Conservation (phyloP, 2,888 invertebrate genomes). For the Athalia cordata region DNA sequence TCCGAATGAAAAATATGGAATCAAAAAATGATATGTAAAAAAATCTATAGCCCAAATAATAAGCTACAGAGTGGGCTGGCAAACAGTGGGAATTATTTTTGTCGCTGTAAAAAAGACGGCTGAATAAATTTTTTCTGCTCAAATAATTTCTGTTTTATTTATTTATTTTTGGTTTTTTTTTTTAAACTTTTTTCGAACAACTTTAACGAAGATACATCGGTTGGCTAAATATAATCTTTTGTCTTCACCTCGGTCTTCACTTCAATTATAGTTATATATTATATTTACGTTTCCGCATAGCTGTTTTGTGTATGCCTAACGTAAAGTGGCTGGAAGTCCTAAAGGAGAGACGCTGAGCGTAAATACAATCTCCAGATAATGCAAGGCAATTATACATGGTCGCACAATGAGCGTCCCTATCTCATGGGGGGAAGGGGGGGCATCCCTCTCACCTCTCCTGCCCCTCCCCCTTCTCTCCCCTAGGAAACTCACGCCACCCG, state of each 20-base stretch:
- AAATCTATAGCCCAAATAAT: too few species aligned
- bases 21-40: too few species aligned
- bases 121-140: too few species aligned
- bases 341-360: conserved; percentile 40
- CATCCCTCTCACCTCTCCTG: too few species aligned
- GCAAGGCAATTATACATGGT: conserved; percentile 48
- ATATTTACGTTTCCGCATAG: conserved; percentile 46
- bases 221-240: conserved; percentile 24
- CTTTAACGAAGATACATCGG: too few species aligned
- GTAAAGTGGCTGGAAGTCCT: background rate
- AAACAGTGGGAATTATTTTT: background rate
- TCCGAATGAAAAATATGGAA: too few species aligned
- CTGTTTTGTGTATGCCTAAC: conserved; percentile 47
- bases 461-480: conserved; percentile 5
- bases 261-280: too few species aligned
- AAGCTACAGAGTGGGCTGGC: too few species aligned
- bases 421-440: conserved; percentile 3
- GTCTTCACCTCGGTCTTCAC: conserved; percentile 12
- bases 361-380: conserved; percentile 47
- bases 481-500: conserved; percentile 25
- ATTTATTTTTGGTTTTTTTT: background rate
- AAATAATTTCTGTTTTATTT: background rate
- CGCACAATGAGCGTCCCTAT: conserved; percentile 47
- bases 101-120: background rate
- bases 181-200: too few species aligned